Evolutionary conservation across 2,888 invertebrate species (phyloP), one percentile per base, ranked within the genome.

Genomic region (Antheraea yamamai): DNA sequence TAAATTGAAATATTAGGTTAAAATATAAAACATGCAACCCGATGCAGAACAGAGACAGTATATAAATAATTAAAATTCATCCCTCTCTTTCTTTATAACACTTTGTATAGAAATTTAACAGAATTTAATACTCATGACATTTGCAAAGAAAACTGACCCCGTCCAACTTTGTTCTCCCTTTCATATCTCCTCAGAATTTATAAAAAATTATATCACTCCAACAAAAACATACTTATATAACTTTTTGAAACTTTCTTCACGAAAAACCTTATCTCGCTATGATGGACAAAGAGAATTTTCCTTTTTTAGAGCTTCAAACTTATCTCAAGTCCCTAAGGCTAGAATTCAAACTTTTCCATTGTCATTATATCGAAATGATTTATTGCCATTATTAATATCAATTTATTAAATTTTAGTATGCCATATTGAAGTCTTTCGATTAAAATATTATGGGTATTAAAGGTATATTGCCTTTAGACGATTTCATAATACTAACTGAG

Each of bases 141-240:
- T 70, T 70, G 20, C 12, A 70, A 70, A 23, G 39, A 70, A 70
- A 70, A 39, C 70, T 70, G 70, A 70, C 70, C 70, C 39, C 20
- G 39, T 66, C 30, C 20, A 39, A 70, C 70, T 70, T 70, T 39
- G 35, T 39, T 35, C 18, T 39, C 8, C 70, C 70, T 18, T 70
- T 66, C 64, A 70, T 70, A 70, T 39, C 70, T 68, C 18, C 18
- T 39, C 4, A n/a, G 12, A 35, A 70, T 70, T 70, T 39, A 70
- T 70, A 70, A 66, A 70, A 70, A 70, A 18, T 39, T 39, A 39
- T 39, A 70, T 70, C 70, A 70, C 39, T 70, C 39, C 64, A 72
- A 75, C 58, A 74, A 72, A 73, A 72, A 75, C 61, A 61, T 47
- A 51, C 61, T 75, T 74, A 58, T 61, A 64, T 72, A 75, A 72